These are phyloP conservation scores for Silurus meridionalis DNA, from an alignment of 2,113 vertebrate species.

Conservation along the genomic window DNA sequence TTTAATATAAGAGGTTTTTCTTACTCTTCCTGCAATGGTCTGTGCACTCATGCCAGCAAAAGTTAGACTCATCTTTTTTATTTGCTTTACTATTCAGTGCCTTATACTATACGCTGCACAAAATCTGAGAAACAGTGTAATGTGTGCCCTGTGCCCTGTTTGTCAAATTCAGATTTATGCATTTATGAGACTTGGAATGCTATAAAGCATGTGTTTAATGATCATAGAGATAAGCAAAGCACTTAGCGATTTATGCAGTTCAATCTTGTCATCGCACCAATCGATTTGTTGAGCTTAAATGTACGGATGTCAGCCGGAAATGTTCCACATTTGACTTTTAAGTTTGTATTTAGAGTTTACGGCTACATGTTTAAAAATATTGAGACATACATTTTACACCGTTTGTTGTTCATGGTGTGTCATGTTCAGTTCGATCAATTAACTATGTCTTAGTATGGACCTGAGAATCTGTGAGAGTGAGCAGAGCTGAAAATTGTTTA, in stretches of 20 bases:
- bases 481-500: conserved; percentile 45
- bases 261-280: not conserved
- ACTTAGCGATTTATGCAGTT: conserved; percentile 34
- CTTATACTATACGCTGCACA: conserved; percentile 28
- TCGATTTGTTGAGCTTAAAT: not conserved
- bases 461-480: conserved; percentile 30
- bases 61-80: conserved; percentile 3
- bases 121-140: not conserved
- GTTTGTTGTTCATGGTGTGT: conserved; percentile 29
- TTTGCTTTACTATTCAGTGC: conserved; percentile 26
- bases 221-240: conserved; percentile 41
- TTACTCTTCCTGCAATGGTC: not conserved
- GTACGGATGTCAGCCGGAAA: not conserved
- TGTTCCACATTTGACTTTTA: not conserved
- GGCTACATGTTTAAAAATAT: not conserved
- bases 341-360: conserved; percentile 11
- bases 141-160: not conserved
- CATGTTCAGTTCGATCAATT: not conserved
- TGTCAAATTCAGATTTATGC: conserved; percentile 1
- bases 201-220: not conserved
- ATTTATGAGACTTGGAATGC: not conserved
- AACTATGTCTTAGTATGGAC: not conserved
- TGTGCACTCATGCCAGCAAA: conserved; percentile 25
- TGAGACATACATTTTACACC: conserved; percentile 15
- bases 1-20: not conserved